Conservation (phyloP, 2,113 vertebrate species). For the Ammodytes dubius region DNA sequence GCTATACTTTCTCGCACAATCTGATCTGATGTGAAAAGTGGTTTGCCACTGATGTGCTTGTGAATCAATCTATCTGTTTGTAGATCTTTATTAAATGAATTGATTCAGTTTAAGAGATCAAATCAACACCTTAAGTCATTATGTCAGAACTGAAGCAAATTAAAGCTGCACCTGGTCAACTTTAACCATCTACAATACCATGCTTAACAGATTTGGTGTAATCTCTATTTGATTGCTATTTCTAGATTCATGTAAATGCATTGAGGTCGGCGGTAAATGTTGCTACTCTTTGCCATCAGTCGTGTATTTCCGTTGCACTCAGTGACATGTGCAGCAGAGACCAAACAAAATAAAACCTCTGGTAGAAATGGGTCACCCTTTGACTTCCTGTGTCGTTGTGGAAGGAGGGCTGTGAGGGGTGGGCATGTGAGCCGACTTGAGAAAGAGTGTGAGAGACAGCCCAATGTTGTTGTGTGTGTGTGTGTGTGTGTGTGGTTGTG, state of each 20-base stretch:
- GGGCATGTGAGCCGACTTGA: conserved; percentile 22
- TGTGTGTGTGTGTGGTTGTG: not conserved
- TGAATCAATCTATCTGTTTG: not conserved
- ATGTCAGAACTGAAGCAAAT: not conserved
- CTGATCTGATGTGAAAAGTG: conserved; percentile 19
- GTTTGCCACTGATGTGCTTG: conserved; percentile 1
- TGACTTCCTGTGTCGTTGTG: conserved; percentile 75
- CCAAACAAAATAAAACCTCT: conserved; percentile 63
- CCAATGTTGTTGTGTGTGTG: not conserved
- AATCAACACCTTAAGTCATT: not conserved
- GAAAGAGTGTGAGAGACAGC: conserved; percentile 18
- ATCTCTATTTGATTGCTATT: not conserved
- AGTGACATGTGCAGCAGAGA: conserved; percentile 48
- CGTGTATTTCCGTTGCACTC: conserved; percentile 54
- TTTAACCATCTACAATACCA: not conserved
- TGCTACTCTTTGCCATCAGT: too few relatives aligned
- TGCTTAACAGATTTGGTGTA: not conserved
- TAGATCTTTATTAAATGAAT: not conserved
- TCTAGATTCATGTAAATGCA: conserved; percentile 6
- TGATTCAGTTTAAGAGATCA: not conserved
- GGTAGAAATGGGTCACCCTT: conserved; percentile 75
- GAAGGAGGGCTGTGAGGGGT: conserved; percentile 35
- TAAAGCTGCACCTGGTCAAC: not conserved
- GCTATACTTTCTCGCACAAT: too few relatives aligned
- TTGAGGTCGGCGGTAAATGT: conserved; percentile 26